A percentile compares a stretch with the other conserved stretches of the same genome.
Evolutionary conservation across 2,888 invertebrate genomes (phyloP).

Genomic region (Chesias legatella): DNA sequence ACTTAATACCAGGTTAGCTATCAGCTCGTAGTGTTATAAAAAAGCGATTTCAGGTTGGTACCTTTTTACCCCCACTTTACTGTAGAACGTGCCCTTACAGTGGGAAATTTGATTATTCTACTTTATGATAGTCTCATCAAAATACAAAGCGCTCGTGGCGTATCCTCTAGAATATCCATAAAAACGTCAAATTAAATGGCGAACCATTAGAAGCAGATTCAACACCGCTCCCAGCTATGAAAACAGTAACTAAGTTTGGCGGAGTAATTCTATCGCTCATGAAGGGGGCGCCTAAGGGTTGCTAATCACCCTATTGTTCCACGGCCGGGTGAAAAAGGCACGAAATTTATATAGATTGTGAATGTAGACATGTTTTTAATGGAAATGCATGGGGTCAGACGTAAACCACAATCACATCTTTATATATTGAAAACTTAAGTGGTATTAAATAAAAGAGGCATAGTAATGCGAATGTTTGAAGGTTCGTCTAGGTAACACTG

Average conservation of each 20-base stretch:
- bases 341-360: constrained; percentile 38
- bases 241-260: constrained; percentile 48
- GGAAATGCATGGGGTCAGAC: constrained; percentile 16
- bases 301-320: constrained; percentile 60
- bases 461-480: too few species aligned
- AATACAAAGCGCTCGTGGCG: too few species aligned
- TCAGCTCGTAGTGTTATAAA: too few species aligned
- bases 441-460: too few species aligned
- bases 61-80: too few species aligned
- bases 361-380: constrained; percentile 14
- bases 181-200: constrained; percentile 24
- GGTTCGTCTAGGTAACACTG: too few species aligned
- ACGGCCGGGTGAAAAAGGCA: constrained; percentile 39
- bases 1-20: too few species aligned
- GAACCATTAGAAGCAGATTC: constrained; percentile 34
- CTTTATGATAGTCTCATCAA: too few species aligned
- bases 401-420: constrained; percentile 12
- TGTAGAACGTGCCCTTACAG: too few species aligned
- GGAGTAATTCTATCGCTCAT: constrained; percentile 51
- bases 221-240: constrained; percentile 42
- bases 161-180: neutral
- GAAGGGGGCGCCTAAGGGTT: constrained; percentile 50
- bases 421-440: constrained; percentile 4
- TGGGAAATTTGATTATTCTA: too few species aligned
- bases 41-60: too few species aligned